Evolutionary conservation across 2,888 invertebrate species (phyloP), one percentile per base, ranked within the genome.

Genomic region (Encarsia formosa): DNA sequence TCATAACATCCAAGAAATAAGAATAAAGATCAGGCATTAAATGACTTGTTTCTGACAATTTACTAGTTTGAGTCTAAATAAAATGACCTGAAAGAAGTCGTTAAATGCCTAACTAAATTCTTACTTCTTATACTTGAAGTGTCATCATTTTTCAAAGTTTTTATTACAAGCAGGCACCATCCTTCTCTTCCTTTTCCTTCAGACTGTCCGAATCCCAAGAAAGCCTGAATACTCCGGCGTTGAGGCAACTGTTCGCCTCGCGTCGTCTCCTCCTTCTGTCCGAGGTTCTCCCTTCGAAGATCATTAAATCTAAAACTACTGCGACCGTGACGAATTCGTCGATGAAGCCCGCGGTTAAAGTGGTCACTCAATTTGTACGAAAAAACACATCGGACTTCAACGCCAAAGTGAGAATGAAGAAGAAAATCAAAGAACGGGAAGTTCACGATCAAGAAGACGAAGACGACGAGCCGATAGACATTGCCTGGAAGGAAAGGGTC

Each of bases 401-500:
- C 16, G 37, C 18, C n/a, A 20, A 26, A 19, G 19, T 16, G n/a
- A 20, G 35, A 5, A 45, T 20, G 18, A 45, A 4, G 4, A 45
- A 4, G n/a, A 20, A 16, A 20, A 8, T 15, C 9, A 42, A 20
- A 15, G n/a, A 16, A 15, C 24, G 42, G 11, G 45, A 50, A 29
- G 5, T 24, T 19, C 32, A 32, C 9, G 15, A 11, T 18, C 20
- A 42, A 9, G 23, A 41, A 2, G 16, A 19, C 15, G 2, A 40
- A 11, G 19, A 26, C 15, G 38, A 24, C 3, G 37, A 31, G 19
- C 18, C 6, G 32, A 5, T 18, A 4, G 44, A 41, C 4, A 54
- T 61, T 2, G 65, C 65, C 1, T 67, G 66, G 69, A 66, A 61
- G 29, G 61, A 61, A n/a, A n/a, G 54, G 65, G 16, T 4, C 24